Evolutionary conservation across 2,888 invertebrate genomes (phyloP), one percentile per base, ranked within the genome.

Genomic region (Chorisops tibialis): DNA sequence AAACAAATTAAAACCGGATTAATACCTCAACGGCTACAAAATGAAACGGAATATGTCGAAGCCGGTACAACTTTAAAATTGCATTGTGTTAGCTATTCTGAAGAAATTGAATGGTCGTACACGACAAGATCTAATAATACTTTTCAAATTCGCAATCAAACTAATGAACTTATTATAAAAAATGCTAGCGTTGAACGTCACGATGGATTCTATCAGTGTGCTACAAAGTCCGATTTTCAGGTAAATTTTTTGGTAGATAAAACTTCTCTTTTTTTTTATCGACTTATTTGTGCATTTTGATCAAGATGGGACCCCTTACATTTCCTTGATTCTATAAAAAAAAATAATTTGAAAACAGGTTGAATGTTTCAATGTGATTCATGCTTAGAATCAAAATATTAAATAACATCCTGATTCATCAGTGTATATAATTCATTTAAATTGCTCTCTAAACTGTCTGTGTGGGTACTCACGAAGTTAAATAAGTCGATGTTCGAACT

Each of bases 171-270:
- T 58, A 66, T 71, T 60, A 72, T 76, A 62, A 63, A 64, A n/a
- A 69, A 73, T 59, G 73, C 71, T 3, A 71, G 71, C 50, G 61
- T 69, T 19, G 63, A 67, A n/a, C 67, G 67, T 37, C 71, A 79
- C 61, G 74, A 77, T 63, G 78, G 78, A 0, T 69, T 68, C 58
- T 79, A 78, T 64, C 74, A 70, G 22, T 79, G 78, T 65, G 64
- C 71, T 11, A 74, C 74, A 4, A 67, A 70, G 1, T 65, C 67
- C 30, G 73, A 74, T 60, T 70, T 67, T 24, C 75, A 76, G 63
- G 69, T 70, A 56, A 64, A 60, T 52, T 35, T 14, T 49, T 62
- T n/a, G n/a, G n/a, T n/a, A n/a, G n/a, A n/a, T n/a, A n/a, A n/a
- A n/a, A n/a, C n/a, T n/a, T n/a, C n/a, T n/a, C n/a, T n/a, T n/a